Evolutionary conservation across 1,140 invertebrate genomes (phyloP).

Genomic region (Battus philenor): DNA sequence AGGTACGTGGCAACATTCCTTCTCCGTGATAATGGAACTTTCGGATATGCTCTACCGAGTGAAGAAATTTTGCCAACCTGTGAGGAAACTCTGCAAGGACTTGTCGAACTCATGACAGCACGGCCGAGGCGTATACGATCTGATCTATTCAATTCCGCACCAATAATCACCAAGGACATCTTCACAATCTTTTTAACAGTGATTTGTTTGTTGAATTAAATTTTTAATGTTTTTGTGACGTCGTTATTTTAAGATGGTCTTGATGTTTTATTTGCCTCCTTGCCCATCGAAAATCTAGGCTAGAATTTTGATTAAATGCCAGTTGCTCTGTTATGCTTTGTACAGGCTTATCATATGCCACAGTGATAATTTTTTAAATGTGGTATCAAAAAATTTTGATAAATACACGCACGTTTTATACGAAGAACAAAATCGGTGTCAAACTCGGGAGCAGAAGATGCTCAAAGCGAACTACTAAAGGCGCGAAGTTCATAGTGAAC

Average conservation of each 20-base stretch:
- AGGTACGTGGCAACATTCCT: slow-evolving; percentile 77
- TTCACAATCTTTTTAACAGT: slow-evolving; percentile 1
- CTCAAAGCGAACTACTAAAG: too few species aligned
- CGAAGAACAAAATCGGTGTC: too few species aligned
- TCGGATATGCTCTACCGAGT: slow-evolving; percentile 86
- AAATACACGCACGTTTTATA: too few species aligned
- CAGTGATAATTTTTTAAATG: too few species aligned
- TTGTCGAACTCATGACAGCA: slow-evolving; percentile 42
- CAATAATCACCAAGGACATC: not conserved
- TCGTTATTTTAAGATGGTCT: not conserved
- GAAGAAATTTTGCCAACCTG: slow-evolving; percentile 83
- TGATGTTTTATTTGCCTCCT: too few species aligned
- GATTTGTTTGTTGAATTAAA: slow-evolving; percentile 1
- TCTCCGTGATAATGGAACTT: slow-evolving; percentile 83
- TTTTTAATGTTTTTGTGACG: slow-evolving; percentile 3
- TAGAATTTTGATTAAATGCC: not conserved
- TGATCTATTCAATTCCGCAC: slow-evolving; percentile 23
- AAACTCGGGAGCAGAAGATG: too few species aligned
- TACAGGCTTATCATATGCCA: not conserved
- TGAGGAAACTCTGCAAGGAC: slow-evolving; percentile 72
- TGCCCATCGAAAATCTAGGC: not conserved
- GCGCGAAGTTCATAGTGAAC: too few species aligned
- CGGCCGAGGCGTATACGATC: slow-evolving; percentile 29
- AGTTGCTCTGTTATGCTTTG: not conserved
- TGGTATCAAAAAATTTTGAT: too few species aligned